Percentiles rank a stretch among this genome's conserved stretches.
These are phyloP conservation scores for Dysdera silvatica DNA, from an alignment of 1,140 invertebrate species.

Conservation along the genomic window DNA sequence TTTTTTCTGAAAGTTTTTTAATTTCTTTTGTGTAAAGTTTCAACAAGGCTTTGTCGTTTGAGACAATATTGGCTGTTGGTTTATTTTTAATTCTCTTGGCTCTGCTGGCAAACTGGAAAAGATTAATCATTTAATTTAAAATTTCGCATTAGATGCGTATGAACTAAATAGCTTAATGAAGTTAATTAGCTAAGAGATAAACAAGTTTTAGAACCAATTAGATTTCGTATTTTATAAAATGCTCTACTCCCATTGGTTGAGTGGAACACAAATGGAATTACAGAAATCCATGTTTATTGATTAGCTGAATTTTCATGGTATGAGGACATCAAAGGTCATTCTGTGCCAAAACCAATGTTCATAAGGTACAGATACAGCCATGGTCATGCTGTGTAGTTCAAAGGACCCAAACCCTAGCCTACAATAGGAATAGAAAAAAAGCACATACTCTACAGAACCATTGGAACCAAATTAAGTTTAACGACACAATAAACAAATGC, in stretches of 20 bases:
- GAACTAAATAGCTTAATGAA: not conserved
- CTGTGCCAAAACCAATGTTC: no score
- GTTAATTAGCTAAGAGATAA: not conserved
- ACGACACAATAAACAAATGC: no score
- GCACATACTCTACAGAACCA: no score
- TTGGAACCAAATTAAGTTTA: no score
- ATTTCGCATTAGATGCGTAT: constrained; percentile 32
- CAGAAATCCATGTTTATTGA: not conserved
- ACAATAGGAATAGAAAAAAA: no score
- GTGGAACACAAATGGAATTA: not conserved
- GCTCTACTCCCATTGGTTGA: not conserved
- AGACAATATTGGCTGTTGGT: constrained; percentile 61
- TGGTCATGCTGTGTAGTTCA: no score
- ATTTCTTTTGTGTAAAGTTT: constrained; percentile 51
- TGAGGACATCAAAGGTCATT: no score
- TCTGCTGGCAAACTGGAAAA: constrained; percentile 40
- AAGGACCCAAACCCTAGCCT: no score
- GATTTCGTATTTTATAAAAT: not conserved
- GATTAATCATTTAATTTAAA: constrained; percentile 20
- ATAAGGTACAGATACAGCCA: no score
- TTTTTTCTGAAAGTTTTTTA: constrained; percentile 44
- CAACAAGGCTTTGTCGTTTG: constrained; percentile 56
- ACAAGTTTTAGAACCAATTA: not conserved
- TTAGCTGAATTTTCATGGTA: no score
- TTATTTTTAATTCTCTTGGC: constrained; percentile 46